Conservation (phyloP, 2,888 invertebrate species). For the Pristionchus entomophagus region DNA sequence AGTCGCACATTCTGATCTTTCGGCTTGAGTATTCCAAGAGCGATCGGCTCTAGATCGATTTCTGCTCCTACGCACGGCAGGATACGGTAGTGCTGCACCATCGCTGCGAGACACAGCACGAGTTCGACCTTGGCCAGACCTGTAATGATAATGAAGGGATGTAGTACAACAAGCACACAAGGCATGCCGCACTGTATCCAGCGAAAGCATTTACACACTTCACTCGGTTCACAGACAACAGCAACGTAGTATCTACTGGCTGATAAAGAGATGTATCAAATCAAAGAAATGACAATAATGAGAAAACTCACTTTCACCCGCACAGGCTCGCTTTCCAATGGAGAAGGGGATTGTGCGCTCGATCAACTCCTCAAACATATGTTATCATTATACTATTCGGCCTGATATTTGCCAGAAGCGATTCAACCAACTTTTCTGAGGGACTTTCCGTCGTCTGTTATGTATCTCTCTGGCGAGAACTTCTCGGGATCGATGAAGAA, state of each 20-base stretch:
- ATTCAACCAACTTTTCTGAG: not conserved
- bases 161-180: no score
- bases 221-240: no score
- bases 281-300: no score
- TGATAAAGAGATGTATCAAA: no score
- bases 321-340: slow-evolving; percentile 21
- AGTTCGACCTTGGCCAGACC: slow-evolving; percentile 17
- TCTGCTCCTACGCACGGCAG: not conserved
- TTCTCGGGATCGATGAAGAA: not conserved
- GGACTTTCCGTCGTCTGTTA: not conserved
- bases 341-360: slow-evolving; percentile 20
- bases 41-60: slow-evolving; percentile 13
- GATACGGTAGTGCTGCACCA: slow-evolving; percentile 33
- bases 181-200: no score
- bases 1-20: slow-evolving; percentile 13
- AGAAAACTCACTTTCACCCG: not conserved
- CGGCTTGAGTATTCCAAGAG: not conserved
- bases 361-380: not conserved
- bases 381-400: not conserved
- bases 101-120: slow-evolving; percentile 7
- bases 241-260: no score
- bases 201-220: no score
- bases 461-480: not conserved
- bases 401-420: no score
- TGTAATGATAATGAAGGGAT: not conserved